Evolutionary conservation across 2,113 vertebrate genomes (phyloP).

Genomic region (cat (Felis catus)): DNA sequence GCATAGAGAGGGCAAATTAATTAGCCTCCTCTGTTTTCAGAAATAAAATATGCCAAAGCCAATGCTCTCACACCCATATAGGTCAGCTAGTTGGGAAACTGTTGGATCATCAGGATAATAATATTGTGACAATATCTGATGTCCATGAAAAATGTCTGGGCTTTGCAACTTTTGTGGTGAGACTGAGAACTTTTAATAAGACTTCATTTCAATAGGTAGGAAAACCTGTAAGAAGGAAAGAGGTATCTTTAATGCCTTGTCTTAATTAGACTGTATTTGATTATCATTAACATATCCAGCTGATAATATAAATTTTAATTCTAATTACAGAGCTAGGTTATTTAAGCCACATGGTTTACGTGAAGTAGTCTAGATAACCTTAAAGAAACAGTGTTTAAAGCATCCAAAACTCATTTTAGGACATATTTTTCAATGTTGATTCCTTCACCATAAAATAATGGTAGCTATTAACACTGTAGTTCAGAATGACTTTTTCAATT

Average conservation of each 20-base stretch:
- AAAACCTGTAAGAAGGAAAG: not conserved
- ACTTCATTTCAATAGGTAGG: not conserved
- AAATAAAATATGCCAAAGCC: constrained; percentile 19
- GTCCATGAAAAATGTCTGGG: not conserved
- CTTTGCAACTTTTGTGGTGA: not conserved
- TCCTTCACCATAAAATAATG: not conserved
- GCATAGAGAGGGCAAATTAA: constrained; percentile 17
- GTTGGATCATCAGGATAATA: not conserved
- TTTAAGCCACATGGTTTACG: not conserved
- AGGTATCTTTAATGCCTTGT: not conserved
- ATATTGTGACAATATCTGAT: not conserved
- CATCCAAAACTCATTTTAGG: not conserved
- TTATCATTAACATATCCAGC: not conserved
- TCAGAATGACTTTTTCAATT: not conserved
- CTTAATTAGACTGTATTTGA: not conserved
- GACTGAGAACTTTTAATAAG: not conserved
- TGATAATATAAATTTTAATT: constrained; percentile 25
- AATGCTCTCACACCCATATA: not conserved
- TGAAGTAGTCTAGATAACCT: not conserved
- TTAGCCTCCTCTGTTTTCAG: constrained; percentile 32
- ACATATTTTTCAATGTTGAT: not conserved
- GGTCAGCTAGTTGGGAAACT: not conserved
- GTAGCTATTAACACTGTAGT: not conserved
- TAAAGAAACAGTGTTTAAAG: not conserved
- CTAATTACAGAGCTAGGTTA: not conserved